Evolutionary conservation across 2,888 invertebrate species (phyloP), one percentile per base, ranked within the genome.

Genomic region (Acleris literana): DNA sequence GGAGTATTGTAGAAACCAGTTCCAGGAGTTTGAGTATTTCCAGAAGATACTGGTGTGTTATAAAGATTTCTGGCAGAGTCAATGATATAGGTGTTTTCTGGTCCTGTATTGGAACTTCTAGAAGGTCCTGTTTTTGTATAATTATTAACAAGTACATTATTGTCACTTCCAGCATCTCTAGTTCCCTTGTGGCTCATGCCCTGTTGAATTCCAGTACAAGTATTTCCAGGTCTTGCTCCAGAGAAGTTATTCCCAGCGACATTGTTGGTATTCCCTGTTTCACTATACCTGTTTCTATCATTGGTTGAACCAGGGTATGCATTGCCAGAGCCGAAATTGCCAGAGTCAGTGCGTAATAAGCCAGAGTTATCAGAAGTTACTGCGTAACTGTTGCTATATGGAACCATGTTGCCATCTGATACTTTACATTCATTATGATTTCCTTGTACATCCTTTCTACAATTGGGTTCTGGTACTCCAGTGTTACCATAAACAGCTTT

Each of bases 401-500:
- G 9, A 46, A 46, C 46, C 46, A 46, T 46, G 46, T 46, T 46
- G 5, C 13, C 46, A 17, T 46, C 17, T n/a, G 17, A n/a, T n/a
- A 46, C 46, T 46, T 46, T 46, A n/a, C 5, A 5, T 46, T 16
- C 17, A 7, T 17, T n/a, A 16, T 6, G 16, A 46, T 46, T n/a
- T 46, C 17, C 46, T 16, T 16, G n/a, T 46, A 6, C 5, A 16
- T n/a, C 46, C 16, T n/a, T 46, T 17, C 17, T 5, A 46, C 16
- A 6, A n/a, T 7, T 46, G 1, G n/a, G 11, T 44, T 52, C 39
- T 39, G 39, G 4, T 33, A 39, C 13, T 4, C 13, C 11, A 39
- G 39, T 54, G 39, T 54, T 43, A 20, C 48, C 59, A 20, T 20
- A 20, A 22, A 22, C 17, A 43, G 55, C 18, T 46, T 54, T 48